Base-by-base conservation (phyloP, 2,888 invertebrate species). In the Gymnosoma rotundatum region DNA sequence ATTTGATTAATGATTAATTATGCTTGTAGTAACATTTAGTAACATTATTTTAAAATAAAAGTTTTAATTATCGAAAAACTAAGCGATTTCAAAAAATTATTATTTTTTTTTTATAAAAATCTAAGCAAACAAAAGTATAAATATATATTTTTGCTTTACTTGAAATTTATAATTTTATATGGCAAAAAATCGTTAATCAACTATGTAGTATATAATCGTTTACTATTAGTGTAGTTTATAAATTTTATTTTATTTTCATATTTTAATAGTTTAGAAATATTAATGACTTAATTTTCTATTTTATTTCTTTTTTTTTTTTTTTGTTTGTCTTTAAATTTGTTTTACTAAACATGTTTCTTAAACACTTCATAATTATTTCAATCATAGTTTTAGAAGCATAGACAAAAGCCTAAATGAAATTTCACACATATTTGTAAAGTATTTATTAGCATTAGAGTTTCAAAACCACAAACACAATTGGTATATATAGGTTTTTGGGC, bases 341-440 rank as follows among this genome's bases (percentile, higher is more conserved):
- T 66, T 63, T 20, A 21, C 20, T 79, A 73, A 61, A 54, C 48
- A 63, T 64, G 56, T 75, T 78, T 81, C 78, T 86, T 83, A 78
- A 86, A 80, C 81, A 83, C 83, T 86, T 81, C 78, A 83, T 75
- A 82, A 66, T 81, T 66, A 73, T 60, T 72, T 56, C 38, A 70
- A 72, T 60, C 67, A 67, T 66, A 69, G 73, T 64, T 64, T 64
- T 64, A 21, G 16, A 45, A 21, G 21, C 45, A 45, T 61, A 32
- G 8, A 52, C 58, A 70, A 69, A 78, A 45, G 32, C 45, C 45
- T 54, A 20, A 45, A 32, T 8, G 3, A 54, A 54, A 50, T n/a
- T 50, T 14, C 3, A 50, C 50, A 50, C 5, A 50, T n/a, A 16
- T 50, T n/a, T 52, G 50, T 6, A 10, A 48, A 32, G 32, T n/a